These are phyloP conservation scores for Apodemus agrarius DNA, from an alignment of 2,797 vertebrate species.

Conservation along the genomic window DNA sequence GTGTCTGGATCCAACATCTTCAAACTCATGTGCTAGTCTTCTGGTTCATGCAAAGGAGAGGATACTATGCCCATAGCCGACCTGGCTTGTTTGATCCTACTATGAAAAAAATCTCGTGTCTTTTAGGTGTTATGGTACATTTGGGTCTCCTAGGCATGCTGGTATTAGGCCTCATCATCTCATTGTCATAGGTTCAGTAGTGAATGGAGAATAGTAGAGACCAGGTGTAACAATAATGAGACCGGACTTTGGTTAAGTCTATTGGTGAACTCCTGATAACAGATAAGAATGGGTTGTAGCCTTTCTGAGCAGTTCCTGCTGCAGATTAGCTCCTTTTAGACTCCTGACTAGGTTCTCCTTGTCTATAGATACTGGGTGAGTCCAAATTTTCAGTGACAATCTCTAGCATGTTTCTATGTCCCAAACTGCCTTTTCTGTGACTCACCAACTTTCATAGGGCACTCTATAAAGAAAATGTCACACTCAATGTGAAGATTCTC, in stretches of 20 bases:
- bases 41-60: background rate
- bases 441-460: background rate
- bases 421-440: background rate
- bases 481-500: background rate
- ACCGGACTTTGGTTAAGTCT: background rate
- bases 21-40: background rate
- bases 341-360: background rate
- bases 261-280: background rate
- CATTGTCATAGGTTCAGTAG: background rate
- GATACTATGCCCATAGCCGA: too few species aligned
- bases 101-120: background rate
- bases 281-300: background rate
- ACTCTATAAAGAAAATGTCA: background rate
- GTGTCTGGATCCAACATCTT: background rate
- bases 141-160: background rate
- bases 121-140: background rate
- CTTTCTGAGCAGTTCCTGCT: background rate
- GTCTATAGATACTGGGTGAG: background rate
- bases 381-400: background rate
- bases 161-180: background rate
- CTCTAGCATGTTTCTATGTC: background rate
- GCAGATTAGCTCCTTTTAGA: background rate
- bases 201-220: background rate
- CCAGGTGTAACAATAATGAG: background rate
- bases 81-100: background rate